Conservation (phyloP, 2,888 invertebrate species). For the Germaria angustata region DNA sequence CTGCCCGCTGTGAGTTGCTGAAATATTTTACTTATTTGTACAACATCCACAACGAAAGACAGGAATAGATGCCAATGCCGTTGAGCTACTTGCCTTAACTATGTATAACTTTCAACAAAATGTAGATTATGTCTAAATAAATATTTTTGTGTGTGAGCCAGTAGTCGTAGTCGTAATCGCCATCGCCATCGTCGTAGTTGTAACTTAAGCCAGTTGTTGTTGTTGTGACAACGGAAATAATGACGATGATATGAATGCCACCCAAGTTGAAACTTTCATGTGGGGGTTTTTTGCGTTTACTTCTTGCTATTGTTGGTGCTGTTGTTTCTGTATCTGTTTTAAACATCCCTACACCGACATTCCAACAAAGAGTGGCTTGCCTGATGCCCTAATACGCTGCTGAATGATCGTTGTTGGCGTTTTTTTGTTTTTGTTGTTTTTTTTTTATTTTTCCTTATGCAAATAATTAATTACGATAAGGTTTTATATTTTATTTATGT, state of each 20-base stretch:
- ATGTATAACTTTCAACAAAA: slow-evolving; percentile 12
- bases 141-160: background rate
- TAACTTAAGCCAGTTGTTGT: slow-evolving; percentile 34
- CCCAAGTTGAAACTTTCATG: slow-evolving; percentile 54
- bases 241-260: slow-evolving; percentile 46
- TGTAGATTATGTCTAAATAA: slow-evolving; percentile 1
- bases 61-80: background rate
- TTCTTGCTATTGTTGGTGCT: background rate
- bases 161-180: slow-evolving; percentile 36
- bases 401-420: slow-evolving; percentile 34
- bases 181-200: slow-evolving; percentile 35
- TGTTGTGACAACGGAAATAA: slow-evolving; percentile 30
- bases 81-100: slow-evolving; percentile 35
- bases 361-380: background rate
- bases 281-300: slow-evolving; percentile 17
- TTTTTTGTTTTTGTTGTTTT: background rate
- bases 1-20: slow-evolving; percentile 59
- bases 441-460: background rate
- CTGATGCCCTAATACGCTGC: background rate
- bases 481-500: slow-evolving; percentile 1
- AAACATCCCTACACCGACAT: slow-evolving; percentile 47
- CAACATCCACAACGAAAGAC: background rate
- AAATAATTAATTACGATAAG: slow-evolving; percentile 37
- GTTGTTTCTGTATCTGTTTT: slow-evolving; percentile 37
- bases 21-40: slow-evolving; percentile 53